Base-by-base conservation (phyloP, 2,797 vertebrate genomes). In the Crocodylus rhombifer region DNA sequence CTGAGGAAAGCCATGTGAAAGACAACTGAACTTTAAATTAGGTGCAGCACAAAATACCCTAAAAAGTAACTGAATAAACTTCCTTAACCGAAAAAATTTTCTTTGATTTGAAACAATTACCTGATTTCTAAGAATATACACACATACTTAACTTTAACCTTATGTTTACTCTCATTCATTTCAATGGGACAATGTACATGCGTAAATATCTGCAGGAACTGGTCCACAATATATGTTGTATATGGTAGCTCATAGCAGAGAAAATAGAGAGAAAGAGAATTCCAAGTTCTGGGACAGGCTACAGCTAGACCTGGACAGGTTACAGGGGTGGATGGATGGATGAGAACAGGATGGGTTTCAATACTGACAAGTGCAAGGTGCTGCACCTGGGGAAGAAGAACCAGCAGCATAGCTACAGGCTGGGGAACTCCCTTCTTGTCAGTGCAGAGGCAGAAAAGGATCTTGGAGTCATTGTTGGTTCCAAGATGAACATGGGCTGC, bases 241-340 rank as follows among this genome's bases (percentile, higher is more conserved):
- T 14, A 3, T 5, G 17, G 67, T 0, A 89, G 3, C 60, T 33
- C 28, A 56, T 10, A 61, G 3, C 62, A 30, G 8, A 13, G 12
- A 26, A 5, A 57, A 81, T 51, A 10, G 42, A 51, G 42, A 51
- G 42, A 30, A 30, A 51, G 42, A 51, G 42, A 51, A 51, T 51
- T 51, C 42, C 42, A 51, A 51, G 10, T 51, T 51, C 42, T 3
- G 10, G 42, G 10, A 51, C 42, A 51, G 42, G 42, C 42, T 51
- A 10, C 42, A 51, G 10, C 10, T 51, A 51, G 42, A 51, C 10
- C 10, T 10, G 42, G 42, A 51, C 42, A 51, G 42, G 42, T 51
- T 51, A 51, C 10, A 51, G 42, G 42, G 42, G 42, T 51, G 42
- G 42, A 9, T 3, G 42, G 42, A 9, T 3, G 9, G 10, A 51